phyloP scores from a whole-genome alignment of 2,888 invertebrate species.

The Scaptomyza cyrtandrae region DNA sequence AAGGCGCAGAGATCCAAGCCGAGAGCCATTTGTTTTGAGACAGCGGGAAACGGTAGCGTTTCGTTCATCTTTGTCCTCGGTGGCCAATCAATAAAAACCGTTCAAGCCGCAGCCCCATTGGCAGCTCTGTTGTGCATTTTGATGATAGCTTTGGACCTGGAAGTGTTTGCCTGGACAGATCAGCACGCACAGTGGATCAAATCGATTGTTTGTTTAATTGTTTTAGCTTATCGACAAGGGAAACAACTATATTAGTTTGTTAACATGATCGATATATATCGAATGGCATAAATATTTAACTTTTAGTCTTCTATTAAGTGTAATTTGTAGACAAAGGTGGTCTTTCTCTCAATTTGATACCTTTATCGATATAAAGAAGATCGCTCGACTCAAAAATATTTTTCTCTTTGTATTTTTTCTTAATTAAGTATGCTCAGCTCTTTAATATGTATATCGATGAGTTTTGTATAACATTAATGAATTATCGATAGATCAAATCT shows the following conservation, averaged over 20 bases:
- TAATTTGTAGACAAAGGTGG: too few species aligned
- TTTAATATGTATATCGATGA: too few species aligned
- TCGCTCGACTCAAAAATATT: too few species aligned
- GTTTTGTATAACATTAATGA: too few species aligned
- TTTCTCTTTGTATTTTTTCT: too few species aligned
- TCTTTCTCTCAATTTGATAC: too few species aligned
- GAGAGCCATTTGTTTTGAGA: conserved; percentile 28
- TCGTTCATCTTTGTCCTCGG: conserved; percentile 17
- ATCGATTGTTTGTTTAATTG: too few species aligned
- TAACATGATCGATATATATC: background rate
- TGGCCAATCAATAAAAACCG: conserved; percentile 34
- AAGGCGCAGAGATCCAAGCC: background rate
- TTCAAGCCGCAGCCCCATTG: conserved; percentile 9
- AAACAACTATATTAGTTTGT: too few species aligned
- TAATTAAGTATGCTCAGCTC: too few species aligned
- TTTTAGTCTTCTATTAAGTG: background rate
- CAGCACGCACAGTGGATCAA: conserved; percentile 27
- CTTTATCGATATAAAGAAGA: too few species aligned
- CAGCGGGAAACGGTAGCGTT: conserved; percentile 39
- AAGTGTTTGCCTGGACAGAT: conserved; percentile 20
- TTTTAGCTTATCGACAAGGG: background rate
- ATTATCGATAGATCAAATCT: too few species aligned
- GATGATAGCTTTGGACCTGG: conserved; percentile 13
- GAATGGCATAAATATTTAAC: background rate
- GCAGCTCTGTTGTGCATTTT: conserved; percentile 3